A percentile compares a stretch with the other conserved stretches of the same genome.
These are phyloP conservation scores for Rugalucina vietnamica DNA, from an alignment of 2,888 invertebrate species.

Conservation along the genomic window DNA sequence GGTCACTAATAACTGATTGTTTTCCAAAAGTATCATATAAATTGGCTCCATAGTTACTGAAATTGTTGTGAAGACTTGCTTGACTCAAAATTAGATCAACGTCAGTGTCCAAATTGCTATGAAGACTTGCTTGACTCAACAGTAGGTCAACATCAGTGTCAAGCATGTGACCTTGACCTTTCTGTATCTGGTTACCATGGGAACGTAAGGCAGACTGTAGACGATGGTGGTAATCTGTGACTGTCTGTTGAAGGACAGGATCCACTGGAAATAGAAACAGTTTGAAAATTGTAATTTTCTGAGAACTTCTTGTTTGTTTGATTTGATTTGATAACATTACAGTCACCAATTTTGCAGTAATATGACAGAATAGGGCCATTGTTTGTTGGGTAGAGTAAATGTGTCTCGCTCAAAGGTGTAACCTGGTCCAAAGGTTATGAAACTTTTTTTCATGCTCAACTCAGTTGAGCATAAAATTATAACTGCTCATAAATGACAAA, in stretches of 20 bases:
- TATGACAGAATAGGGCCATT: too few species aligned
- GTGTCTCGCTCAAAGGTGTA: too few species aligned
- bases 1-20: neutral
- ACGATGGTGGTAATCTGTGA: constrained; percentile 49
- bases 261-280: constrained; percentile 53
- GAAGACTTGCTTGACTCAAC: neutral
- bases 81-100: neutral
- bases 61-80: neutral
- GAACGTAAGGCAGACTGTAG: constrained; percentile 23
- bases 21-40: neutral
- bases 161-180: neutral
- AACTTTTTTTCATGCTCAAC: too few species aligned
- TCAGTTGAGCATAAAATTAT: too few species aligned
- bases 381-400: too few species aligned
- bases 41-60: neutral
- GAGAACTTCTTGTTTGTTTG: too few species aligned
- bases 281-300: too few species aligned
- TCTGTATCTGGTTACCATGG: neutral
- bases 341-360: too few species aligned
- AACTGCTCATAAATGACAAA: too few species aligned
- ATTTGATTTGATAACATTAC: too few species aligned
- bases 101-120: neutral
- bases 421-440: too few species aligned
- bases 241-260: constrained; percentile 44
- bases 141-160: constrained; percentile 4